Base-by-base conservation (phyloP, 1,140 invertebrate species). In the Pantala flavescens region DNA sequence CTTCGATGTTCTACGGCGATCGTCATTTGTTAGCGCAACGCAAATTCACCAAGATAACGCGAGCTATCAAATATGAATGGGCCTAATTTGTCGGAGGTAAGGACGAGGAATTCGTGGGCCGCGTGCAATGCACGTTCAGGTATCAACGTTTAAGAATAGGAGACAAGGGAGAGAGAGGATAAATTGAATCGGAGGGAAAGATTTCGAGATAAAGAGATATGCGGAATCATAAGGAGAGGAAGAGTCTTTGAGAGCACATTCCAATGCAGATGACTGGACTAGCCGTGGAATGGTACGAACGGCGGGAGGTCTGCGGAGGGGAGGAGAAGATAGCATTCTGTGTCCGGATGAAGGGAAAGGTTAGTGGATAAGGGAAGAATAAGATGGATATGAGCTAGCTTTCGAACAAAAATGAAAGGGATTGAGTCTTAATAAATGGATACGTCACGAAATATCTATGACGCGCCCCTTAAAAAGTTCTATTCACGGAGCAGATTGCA, bases 201-300 rank as follows among this genome's bases (percentile, higher is more conserved):
- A 36, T 36, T 2, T 36, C 2, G 28, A 36, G 28, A 36, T 36
- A 36, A 36, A 36, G 28, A 36, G 28, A 36, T 36, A 36, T 36
- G 28, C 9, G 28, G 28, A 36, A 36, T 36, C 9, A 36, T 36
- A 36, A 36, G 28, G 28, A 9, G n/a, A 23, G 24, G 70, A 24
- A 23, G 23, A 71, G 70, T 23, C 24, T 70, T 71, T 24, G 70
- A 24, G 70, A 71, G 70, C 70, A 23, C 70, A 71, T 71, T 71
- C 70, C 70, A 71, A 24, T 71, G 70, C 70, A 71, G 70, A 71
- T 23, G 12, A 12, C 24, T 23, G 24, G 23, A 24, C 23, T 71
- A 24, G 24, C 70, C 24, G n/a, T 24, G 23, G 11, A 24, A 24
- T 71, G 24, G 23, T 23, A 23, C 0, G 23, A 23, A n/a, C 24